These are phyloP conservation scores for Parauchenoglanis punctatus DNA, from an alignment of 2,797 vertebrate genomes.

Conservation along the genomic window DNA sequence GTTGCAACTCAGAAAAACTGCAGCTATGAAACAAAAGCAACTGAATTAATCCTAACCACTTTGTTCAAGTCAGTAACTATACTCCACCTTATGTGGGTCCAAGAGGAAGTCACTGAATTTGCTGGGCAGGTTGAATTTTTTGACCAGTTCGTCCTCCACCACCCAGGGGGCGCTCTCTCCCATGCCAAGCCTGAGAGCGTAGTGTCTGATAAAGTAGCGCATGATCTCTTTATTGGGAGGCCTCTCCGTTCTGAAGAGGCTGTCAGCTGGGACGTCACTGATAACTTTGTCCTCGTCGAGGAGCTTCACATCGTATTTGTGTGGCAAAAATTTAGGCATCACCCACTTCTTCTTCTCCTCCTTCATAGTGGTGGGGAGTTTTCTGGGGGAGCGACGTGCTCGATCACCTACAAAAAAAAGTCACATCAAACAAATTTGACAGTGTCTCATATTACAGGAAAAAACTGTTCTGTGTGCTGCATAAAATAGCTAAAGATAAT, in stretches of 20 bases:
- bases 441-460: accelerated
- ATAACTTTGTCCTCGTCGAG: conserved; percentile 96
- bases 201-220: conserved; percentile 96
- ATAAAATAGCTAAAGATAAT: not conserved
- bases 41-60: not conserved
- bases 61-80: not conserved
- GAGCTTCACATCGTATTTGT: conserved; percentile 95
- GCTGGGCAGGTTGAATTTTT: conserved; percentile 92
- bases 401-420: conserved; percentile 79
- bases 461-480: not conserved
- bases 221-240: conserved; percentile 99
- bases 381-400: conserved; percentile 93
- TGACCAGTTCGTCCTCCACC: conserved; percentile 94
- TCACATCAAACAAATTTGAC: not conserved
- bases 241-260: conserved; percentile 89
- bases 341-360: conserved; percentile 95
- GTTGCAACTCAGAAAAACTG: not conserved
- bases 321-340: conserved; percentile 96
- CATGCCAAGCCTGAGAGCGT: conserved; percentile 86
- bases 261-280: conserved; percentile 89
- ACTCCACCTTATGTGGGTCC: conserved; percentile 91
- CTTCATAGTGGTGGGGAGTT: conserved; percentile 89
- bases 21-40: not conserved
- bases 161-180: conserved; percentile 97
- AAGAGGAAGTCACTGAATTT: conserved; percentile 97